These are phyloP conservation scores for Drosophila jambulina DNA, from an alignment of 1,140 invertebrate genomes.

Conservation along the genomic window DNA sequence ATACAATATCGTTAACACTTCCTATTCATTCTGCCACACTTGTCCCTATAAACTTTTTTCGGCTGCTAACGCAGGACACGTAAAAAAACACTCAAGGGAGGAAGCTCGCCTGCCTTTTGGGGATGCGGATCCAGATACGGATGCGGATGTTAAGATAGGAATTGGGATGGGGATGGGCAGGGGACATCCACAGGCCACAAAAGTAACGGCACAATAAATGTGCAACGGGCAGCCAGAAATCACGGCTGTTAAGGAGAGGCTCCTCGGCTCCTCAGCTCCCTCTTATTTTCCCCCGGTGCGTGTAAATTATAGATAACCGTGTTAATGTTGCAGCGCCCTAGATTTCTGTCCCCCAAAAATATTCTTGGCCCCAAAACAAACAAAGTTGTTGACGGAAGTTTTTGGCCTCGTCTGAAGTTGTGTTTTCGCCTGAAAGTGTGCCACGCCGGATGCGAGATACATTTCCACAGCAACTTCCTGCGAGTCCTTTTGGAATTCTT, in stretches of 20 bases:
- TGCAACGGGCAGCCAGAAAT: slow-evolving; percentile 63
- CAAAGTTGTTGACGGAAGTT: slow-evolving; percentile 42
- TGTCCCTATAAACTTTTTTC: slow-evolving; percentile 26
- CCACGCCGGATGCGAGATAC: slow-evolving; percentile 53
- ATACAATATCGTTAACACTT: background rate
- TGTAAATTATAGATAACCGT: slow-evolving; percentile 82
- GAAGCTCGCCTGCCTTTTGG: slow-evolving; percentile 24
- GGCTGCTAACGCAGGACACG: slow-evolving; percentile 30
- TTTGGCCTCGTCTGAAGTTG: slow-evolving; percentile 14
- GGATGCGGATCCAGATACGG: slow-evolving; percentile 11
- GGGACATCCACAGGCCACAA: slow-evolving; percentile 24
- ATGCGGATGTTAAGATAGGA: slow-evolving; percentile 15
- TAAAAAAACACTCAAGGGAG: slow-evolving; percentile 61
- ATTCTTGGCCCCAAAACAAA: slow-evolving; percentile 18
- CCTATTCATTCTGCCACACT: background rate
- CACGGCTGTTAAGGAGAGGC: slow-evolving; percentile 41
- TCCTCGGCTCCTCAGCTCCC: background rate
- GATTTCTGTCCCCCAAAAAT: slow-evolving; percentile 16
- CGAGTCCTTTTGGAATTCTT: slow-evolving; percentile 17
- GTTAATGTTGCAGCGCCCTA: slow-evolving; percentile 73
- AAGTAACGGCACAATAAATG: slow-evolving; percentile 76
- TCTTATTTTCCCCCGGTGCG: slow-evolving; percentile 35
- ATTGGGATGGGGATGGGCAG: slow-evolving; percentile 12
- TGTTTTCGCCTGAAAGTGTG: slow-evolving; percentile 61
- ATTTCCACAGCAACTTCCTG: slow-evolving; percentile 59